phyloP scores from a whole-genome alignment of 1,140 invertebrate genomes.

The Plodia interpunctella region DNA sequence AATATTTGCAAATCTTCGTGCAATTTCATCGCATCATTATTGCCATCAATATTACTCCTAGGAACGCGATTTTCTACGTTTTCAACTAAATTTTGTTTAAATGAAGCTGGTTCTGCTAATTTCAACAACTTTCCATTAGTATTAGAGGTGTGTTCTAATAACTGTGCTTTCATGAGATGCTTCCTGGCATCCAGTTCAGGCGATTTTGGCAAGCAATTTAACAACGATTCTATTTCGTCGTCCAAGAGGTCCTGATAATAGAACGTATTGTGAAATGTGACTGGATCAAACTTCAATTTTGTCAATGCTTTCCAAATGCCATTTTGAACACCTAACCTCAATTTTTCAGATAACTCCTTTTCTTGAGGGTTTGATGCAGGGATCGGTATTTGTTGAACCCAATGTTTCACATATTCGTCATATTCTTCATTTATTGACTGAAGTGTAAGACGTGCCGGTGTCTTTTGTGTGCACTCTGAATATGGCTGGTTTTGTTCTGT shows the following conservation, averaged over 20 bases:
- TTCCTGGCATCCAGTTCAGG: slow-evolving; percentile 32
- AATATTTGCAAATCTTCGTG: slow-evolving; percentile 43
- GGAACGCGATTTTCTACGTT: slow-evolving; percentile 30
- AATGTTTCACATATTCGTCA: slow-evolving; percentile 40
- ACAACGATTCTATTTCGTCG: slow-evolving; percentile 44
- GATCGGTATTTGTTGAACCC: slow-evolving; percentile 49
- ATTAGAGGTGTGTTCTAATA: slow-evolving; percentile 41
- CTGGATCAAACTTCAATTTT: slow-evolving; percentile 42
- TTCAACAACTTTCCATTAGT: slow-evolving; percentile 32
- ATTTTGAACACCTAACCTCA: slow-evolving; percentile 38
- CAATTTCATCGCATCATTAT: slow-evolving; percentile 23
- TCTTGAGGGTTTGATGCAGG: slow-evolving; percentile 23
- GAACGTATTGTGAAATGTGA: slow-evolving; percentile 34
- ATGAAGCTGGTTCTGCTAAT: slow-evolving; percentile 21
- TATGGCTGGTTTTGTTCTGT: not conserved
- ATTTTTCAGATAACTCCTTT: slow-evolving; percentile 28
- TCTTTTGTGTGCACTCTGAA: not conserved
- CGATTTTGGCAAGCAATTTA: slow-evolving; percentile 39
- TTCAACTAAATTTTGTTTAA: slow-evolving; percentile 38
- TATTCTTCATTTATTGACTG: slow-evolving; percentile 34
- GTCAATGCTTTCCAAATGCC: slow-evolving; percentile 43
- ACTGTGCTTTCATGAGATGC: slow-evolving; percentile 37
- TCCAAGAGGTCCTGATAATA: slow-evolving; percentile 51
- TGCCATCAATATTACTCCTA: slow-evolving; percentile 10
- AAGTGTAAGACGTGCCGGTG: not conserved